A percentile compares a stretch with the other conserved stretches of the same genome.
These are phyloP conservation scores for Collichthys lucidus DNA, from an alignment of 2,113 vertebrate species.

Conservation along the genomic window DNA sequence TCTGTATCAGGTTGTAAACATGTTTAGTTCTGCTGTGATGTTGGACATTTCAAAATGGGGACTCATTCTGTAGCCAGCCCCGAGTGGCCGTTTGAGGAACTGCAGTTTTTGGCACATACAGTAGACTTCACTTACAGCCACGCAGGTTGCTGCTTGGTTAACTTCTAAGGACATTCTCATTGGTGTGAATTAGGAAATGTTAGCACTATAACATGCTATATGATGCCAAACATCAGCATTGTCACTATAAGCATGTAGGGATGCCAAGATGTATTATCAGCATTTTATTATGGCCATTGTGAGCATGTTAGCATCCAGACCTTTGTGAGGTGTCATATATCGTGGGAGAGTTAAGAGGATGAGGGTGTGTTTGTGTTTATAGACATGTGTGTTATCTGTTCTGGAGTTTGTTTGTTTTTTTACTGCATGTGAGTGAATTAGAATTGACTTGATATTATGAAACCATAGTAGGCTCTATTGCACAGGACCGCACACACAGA, in stretches of 20 bases:
- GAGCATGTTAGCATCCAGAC: not conserved
- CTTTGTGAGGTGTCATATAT: conserved; percentile 19
- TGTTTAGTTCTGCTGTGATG: too few relatives aligned
- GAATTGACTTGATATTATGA: not conserved
- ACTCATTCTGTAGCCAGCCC: too few relatives aligned
- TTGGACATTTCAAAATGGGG: too few relatives aligned
- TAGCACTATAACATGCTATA: not conserved
- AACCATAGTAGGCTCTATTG: not conserved
- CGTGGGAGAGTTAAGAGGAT: conserved; percentile 2
- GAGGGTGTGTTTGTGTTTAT: conserved; percentile 34
- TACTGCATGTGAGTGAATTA: not conserved
- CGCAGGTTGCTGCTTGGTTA: too few relatives aligned
- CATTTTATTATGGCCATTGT: not conserved
- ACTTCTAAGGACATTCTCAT: too few relatives aligned
- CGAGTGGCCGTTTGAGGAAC: too few relatives aligned
- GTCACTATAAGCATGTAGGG: not conserved
- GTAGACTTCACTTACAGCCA: too few relatives aligned
- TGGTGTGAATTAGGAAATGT: not conserved
- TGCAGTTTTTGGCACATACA: too few relatives aligned
- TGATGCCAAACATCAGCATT: not conserved
- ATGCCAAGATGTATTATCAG: too few relatives aligned
- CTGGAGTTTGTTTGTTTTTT: not conserved
- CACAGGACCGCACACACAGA: not conserved
- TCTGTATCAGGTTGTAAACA: too few relatives aligned
- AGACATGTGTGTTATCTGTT: not conserved